A percentile compares a stretch with the other conserved stretches of the same genome.
These are phyloP conservation scores for Lophius piscatorius DNA, from an alignment of 2,113 vertebrate genomes.

Conservation along the genomic window DNA sequence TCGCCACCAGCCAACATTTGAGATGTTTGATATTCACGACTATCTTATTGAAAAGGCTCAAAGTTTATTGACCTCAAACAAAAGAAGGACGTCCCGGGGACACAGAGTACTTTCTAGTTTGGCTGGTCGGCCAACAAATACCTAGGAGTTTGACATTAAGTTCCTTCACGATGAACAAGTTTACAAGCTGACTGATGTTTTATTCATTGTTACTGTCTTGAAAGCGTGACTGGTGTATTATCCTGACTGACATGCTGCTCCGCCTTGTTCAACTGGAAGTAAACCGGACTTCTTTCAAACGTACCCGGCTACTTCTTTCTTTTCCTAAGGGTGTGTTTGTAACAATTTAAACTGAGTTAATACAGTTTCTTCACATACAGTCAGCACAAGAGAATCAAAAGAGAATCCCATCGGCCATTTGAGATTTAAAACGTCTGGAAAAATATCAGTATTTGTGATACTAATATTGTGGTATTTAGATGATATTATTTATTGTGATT, in stretches of 20 bases:
- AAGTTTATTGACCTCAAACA: neutral
- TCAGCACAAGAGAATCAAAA: no score
- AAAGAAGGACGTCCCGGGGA: neutral
- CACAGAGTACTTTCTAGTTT: neutral
- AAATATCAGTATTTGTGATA: no score
- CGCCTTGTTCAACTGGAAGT: conserved; percentile 57
- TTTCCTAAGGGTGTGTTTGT: no score
- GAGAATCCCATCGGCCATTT: no score
- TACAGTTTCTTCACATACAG: no score
- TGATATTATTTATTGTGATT: no score
- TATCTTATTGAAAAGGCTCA: neutral
- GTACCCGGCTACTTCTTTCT: conserved; percentile 8
- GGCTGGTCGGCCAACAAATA: conserved; percentile 26
- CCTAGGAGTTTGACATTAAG: conserved; percentile 36
- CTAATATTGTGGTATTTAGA: no score
- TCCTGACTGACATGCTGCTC: conserved; percentile 65
- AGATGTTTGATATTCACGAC: neutral
- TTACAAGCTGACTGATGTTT: conserved; percentile 64
- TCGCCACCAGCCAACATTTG: conserved; percentile 6
- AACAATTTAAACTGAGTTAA: no score
- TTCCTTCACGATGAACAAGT: conserved; percentile 57
- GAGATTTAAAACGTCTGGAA: no score
- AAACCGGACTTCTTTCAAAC: conserved; percentile 70
- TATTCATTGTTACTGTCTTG: conserved; percentile 67
- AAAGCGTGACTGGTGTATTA: conserved; percentile 60